These are phyloP conservation scores for Syrphus vitripennis DNA, from an alignment of 2,888 invertebrate species.

Conservation along the genomic window DNA sequence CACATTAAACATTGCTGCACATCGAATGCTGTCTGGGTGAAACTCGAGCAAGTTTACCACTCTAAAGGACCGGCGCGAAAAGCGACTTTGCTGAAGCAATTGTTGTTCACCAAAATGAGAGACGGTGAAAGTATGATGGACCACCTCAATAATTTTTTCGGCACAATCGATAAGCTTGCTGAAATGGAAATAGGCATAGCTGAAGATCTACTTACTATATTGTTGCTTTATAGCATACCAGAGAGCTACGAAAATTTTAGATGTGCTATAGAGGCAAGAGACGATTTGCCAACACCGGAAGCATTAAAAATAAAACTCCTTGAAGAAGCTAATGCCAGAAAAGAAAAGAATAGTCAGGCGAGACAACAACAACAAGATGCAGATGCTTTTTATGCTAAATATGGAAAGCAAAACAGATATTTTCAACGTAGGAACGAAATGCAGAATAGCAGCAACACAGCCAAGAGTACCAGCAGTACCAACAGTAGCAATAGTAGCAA, in stretches of 20 bases:
- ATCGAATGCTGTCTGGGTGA: conserved; percentile 76
- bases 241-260: conserved; percentile 76
- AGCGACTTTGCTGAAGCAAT: conserved; percentile 78
- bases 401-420: background rate
- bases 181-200: conserved; percentile 76
- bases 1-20: conserved; percentile 71
- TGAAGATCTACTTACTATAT: conserved; percentile 75
- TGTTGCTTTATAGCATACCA: conserved; percentile 76
- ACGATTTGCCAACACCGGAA: too few relatives aligned
- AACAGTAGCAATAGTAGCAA: too few relatives aligned
- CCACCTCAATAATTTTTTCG: conserved; percentile 77
- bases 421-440: background rate
- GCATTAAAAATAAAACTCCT: too few relatives aligned
- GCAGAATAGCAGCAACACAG: too few relatives aligned
- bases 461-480: too few relatives aligned
- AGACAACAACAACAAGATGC: too few relatives aligned
- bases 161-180: conserved; percentile 76
- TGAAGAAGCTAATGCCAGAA: too few relatives aligned
- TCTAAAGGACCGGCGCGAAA: conserved; percentile 79
- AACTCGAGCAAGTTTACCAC: conserved; percentile 76
- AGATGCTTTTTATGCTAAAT: too few relatives aligned
- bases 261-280: conserved; percentile 77
- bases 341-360: too few relatives aligned
- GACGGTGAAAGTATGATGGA: conserved; percentile 75
- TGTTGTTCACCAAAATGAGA: conserved; percentile 49